Conservation (phyloP, 1,140 invertebrate species). For the Triops longicaudatus region DNA sequence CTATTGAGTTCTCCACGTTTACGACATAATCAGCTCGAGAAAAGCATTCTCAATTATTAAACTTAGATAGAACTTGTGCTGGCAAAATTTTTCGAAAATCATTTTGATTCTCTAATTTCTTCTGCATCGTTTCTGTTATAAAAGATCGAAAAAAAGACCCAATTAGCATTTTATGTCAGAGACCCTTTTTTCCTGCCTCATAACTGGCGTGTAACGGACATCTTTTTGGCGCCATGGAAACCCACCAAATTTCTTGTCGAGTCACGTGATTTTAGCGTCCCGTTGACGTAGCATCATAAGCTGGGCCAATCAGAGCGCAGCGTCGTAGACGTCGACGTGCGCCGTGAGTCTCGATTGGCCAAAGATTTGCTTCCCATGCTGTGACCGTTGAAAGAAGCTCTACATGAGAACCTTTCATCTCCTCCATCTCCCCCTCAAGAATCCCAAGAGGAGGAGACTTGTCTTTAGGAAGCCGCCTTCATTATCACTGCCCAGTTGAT, state of each 20-base stretch:
- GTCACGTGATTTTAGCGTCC: background rate
- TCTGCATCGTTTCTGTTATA: background rate
- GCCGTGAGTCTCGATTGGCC: background rate
- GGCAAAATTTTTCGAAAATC: background rate
- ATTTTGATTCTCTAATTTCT: background rate
- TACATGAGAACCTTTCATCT: background rate
- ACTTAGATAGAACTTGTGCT: background rate
- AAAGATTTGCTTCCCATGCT: background rate
- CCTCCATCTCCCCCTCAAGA: background rate
- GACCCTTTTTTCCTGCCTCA: background rate
- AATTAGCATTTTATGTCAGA: background rate
- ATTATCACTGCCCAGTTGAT: background rate
- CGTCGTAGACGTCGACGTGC: conserved; percentile 7
- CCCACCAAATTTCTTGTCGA: background rate
- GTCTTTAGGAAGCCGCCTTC: background rate
- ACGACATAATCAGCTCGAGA: background rate
- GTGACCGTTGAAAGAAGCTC: background rate
- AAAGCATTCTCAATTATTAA: background rate
- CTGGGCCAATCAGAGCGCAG: conserved; percentile 4
- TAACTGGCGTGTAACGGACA: background rate
- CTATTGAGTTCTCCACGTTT: background rate
- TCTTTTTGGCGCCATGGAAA: background rate
- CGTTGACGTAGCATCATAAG: background rate
- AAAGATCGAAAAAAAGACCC: background rate
- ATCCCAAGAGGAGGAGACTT: conserved; percentile 5